Base-by-base conservation (phyloP, 2,888 invertebrate genomes). In the Cyclophora albipunctata region DNA sequence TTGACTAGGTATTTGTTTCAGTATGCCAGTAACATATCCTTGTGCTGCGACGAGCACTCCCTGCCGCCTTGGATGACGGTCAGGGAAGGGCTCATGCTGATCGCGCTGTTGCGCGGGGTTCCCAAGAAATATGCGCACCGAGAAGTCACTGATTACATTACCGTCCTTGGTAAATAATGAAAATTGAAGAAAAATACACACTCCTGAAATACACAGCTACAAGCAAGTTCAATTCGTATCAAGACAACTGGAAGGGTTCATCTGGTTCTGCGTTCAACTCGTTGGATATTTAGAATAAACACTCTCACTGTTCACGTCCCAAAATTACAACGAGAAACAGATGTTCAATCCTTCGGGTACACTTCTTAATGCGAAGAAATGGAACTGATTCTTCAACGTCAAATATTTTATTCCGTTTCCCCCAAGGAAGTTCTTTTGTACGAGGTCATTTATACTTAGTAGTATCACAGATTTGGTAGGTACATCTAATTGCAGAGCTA, bases 61-160 rank as follows among this genome's bases (percentile, higher is more conserved):
- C 57, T 85, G 20, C 85, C 86, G 0, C 53, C 59, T 0, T 87
- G 86, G 86, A 75, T 87, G 84, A 71, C 64, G 0, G 74, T 81
- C 5, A 63, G 58, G 35, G 73, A 80, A 5, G 79, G 73, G 0
- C 58, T 87, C 20, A 54, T 67, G 20, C 49, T 84, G 55, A 61
- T 85, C 3, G 84, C 74, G 0, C 53, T 72, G 3, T 55, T 87
- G 45, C 77, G 86, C 0, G 86, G 86, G 3, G 73, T 85, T 3
- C 85, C 85, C 0, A 40, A 44, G 3, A 7, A 48, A 0, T 34
- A 69, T 43, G 57, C 73, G 4, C 46, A 54, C 3, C 35, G 51
- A 0, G 82, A 83, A 49, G 62, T 82, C 3, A 55, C 49, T 3
- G 71, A 71, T 42, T 69, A 72, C 46, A 67, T 85, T 4, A 65